Evolutionary conservation across 2,888 invertebrate genomes (phyloP), one percentile per base, ranked within the genome.

Genomic region (Oligia latruncula): DNA sequence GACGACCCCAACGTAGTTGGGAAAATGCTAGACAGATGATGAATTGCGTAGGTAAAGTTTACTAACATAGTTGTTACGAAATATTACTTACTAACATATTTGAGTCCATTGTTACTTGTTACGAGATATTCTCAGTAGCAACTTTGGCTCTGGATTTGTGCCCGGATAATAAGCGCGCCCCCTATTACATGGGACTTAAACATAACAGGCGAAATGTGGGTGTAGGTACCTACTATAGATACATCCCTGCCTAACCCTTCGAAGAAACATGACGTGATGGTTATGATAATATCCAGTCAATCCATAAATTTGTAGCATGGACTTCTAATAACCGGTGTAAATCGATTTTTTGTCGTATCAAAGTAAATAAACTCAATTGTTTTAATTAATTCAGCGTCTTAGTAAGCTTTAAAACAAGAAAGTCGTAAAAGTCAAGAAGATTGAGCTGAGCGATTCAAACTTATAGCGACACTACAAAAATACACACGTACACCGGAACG

Each of bases 401-500:
- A 29, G 29, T 29, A 29, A 29, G 29, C 0, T 71, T 74, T 46
- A n/a, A 65, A 74, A 68, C 23, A 29, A 77, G 35, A 64, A 78
- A 71, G n/a, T 43, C 64, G 52, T 73, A 67, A 74, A 74, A 46
- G 52, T 71, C 73, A 76, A 71, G 64, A 79, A 79, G 84, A 86
- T 77, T 52, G 62, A 79, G 68, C 40, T 4, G n/a, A 77, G 77
- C 72, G 74, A 80, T 80, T 74, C 78, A 76, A 78, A 78, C 49
- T 66, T 82, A 84, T 71, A 74, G 77, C 74, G 73, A 76, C 81
- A 81, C 72, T 83, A 89, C 84, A 87, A 88, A 84, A 87, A 87
- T 87, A 87, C 83, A 86, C 80, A 85, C 86, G 87, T 88, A 82
- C 80, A 77, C 73, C 52, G 78, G 83, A 82, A 77, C 75, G 75